phyloP scores from a whole-genome alignment of 2,113 vertebrate genomes.

The Apistogramma diplotaenia region DNA sequence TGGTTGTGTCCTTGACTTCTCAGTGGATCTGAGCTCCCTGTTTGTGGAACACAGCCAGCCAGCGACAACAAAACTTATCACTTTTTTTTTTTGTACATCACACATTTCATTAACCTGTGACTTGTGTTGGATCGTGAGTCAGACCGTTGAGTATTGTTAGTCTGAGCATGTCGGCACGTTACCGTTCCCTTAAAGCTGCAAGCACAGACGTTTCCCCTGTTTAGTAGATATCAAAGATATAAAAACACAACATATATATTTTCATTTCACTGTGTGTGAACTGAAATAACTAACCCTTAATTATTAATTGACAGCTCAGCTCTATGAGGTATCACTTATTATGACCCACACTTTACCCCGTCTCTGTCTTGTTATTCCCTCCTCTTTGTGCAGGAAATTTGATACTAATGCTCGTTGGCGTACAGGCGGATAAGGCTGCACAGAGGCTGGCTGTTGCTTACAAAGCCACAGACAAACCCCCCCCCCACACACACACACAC shows the following conservation, averaged over 20 bases:
- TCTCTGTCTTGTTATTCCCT: background rate
- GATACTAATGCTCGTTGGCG: background rate
- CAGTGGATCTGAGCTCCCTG: background rate
- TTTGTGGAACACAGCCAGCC: background rate
- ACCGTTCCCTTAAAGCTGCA: background rate
- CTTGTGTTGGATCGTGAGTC: background rate
- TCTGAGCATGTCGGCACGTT: background rate
- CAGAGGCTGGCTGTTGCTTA: background rate
- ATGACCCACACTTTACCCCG: background rate
- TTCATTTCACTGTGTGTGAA: background rate
- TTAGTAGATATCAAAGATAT: too few species aligned
- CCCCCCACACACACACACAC: background rate
- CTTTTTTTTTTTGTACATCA: background rate
- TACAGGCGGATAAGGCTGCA: background rate
- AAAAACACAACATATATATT: too few species aligned
- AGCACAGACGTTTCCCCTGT: background rate
- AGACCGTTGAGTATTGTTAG: background rate
- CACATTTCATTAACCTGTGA: background rate
- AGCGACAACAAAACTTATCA: background rate
- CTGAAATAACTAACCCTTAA: background rate
- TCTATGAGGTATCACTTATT: background rate
- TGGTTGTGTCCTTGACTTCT: background rate
- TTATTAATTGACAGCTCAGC: background rate
- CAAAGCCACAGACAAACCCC: background rate
- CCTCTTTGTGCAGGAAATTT: background rate